Evolutionary conservation across 2,888 invertebrate species (phyloP), one percentile per base, ranked within the genome.

Genomic region (Cephonodes hylas): DNA sequence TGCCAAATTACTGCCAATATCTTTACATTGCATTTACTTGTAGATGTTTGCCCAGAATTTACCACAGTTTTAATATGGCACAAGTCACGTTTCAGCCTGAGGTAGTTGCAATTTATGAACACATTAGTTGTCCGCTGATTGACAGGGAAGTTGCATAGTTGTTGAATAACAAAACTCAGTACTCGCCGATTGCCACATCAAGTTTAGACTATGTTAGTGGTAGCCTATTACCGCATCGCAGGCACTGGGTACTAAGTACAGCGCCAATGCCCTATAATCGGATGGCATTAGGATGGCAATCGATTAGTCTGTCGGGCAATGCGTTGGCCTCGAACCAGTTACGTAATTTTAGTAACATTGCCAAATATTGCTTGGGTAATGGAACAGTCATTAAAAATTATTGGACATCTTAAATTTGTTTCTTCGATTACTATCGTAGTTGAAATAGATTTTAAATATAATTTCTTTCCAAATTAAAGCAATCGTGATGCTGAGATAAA

Each of bases 231-330:
- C 27, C 53, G 53, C 53, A 53, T 53, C 27, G 18, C 27, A 53
- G 22, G 45, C 8, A 23, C 45, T 44, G 2, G 10, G 48, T 48
- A 48, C 60, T 38, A 38, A 38, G 38, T 25, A 27, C 25, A 15
- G 15, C 53, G 72, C 63, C 59, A 66, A 68, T 23, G 66, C 23
- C 66, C 69, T 65, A 63, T 73, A 73, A 76, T 69, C 65, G 58
- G 66, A 53, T 57, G 38, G 22, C 63, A 62, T 70, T 68, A 71
- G 72, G 74, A 71, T 71, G 70, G 70, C 68, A 74, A 77, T 76
- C 71, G 70, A 73, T 76, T 71, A 61, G 48, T 60, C 57, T 20
- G 66, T 46, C 13, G 23, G 18, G 27, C 56, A 65, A 18, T 42
- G 60, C 64, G 69, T 63, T 71, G 66, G 64, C 73, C 72, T 66